A percentile compares a stretch with the other conserved stretches of the same genome.
phyloP scores from a whole-genome alignment of 2,113 vertebrate genomes.

The Mirounga angustirostris region DNA sequence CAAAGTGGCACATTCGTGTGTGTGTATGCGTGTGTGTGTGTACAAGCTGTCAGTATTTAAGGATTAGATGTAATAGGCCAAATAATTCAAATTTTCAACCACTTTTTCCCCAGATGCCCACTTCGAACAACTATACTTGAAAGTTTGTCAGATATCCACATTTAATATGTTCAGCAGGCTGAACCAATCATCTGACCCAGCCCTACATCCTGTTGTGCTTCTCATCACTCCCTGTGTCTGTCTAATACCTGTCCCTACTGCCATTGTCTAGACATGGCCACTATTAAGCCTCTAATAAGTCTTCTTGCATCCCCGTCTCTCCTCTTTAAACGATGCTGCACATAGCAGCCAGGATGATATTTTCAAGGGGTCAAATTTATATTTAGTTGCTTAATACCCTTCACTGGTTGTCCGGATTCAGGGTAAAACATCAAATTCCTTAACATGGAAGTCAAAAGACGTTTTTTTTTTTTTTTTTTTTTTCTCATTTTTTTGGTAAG shows the following conservation, averaged over 20 bases:
- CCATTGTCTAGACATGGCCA: too few species aligned
- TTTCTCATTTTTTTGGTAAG: neutral
- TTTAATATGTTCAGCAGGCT: neutral
- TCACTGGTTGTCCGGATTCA: neutral
- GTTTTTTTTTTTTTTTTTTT: neutral
- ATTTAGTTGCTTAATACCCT: neutral
- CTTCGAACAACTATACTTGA: neutral
- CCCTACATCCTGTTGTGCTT: neutral
- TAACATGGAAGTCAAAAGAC: neutral
- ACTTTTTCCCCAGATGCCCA: neutral
- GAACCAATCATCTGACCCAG: neutral
- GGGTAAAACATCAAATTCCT: neutral
- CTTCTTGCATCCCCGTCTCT: neutral
- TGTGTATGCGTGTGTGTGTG: neutral
- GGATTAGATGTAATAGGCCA: neutral
- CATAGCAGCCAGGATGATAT: neutral
- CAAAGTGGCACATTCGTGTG: neutral
- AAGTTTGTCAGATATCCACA: neutral
- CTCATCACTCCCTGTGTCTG: neutral
- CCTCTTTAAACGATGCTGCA: neutral
- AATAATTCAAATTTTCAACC: neutral
- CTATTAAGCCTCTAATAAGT: neutral
- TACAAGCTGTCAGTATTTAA: neutral
- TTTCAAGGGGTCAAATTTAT: neutral
- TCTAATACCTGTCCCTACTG: too few species aligned